Percentiles rank a stretch among this genome's conserved stretches.
These are phyloP conservation scores for Agrotis clavis DNA, from an alignment of 2,888 invertebrate genomes.

Conservation along the genomic window DNA sequence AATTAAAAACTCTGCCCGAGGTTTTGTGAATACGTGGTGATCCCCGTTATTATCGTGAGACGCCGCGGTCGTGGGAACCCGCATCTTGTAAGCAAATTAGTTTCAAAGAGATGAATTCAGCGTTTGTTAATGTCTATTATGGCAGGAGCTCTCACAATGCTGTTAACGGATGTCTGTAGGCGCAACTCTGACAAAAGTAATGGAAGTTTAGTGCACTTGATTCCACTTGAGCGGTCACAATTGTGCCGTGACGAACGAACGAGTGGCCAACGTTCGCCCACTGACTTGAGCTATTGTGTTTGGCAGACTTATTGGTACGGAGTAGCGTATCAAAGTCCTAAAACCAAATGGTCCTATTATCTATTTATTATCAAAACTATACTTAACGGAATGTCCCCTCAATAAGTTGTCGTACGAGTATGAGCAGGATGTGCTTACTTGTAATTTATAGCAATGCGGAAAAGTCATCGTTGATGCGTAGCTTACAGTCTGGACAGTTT, in stretches of 20 bases:
- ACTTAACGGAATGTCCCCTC: not conserved
- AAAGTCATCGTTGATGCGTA: not conserved
- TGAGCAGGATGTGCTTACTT: not conserved
- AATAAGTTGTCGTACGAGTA: not conserved
- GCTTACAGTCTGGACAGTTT: too few relatives aligned
- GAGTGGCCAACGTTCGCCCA: slow-evolving; percentile 72
- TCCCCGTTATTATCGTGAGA: slow-evolving; percentile 25
- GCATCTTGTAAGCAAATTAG: slow-evolving; percentile 26
- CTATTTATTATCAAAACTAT: not conserved
- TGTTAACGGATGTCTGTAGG: slow-evolving; percentile 83
- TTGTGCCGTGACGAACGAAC: slow-evolving; percentile 79
- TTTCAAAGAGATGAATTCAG: slow-evolving; percentile 42
- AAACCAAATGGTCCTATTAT: not conserved
- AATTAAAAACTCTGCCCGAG: too few relatives aligned
- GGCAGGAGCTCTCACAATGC: slow-evolving; percentile 69
- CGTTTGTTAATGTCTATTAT: slow-evolving; percentile 51
- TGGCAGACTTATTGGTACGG: not conserved
- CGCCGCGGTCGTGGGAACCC: slow-evolving; percentile 47
- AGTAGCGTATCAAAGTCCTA: not conserved
- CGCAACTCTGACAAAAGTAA: slow-evolving; percentile 83
- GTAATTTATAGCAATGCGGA: not conserved
- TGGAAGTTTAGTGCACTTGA: slow-evolving; percentile 87
- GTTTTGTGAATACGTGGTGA: not conserved
- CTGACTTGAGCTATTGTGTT: slow-evolving; percentile 66
- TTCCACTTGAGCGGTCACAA: slow-evolving; percentile 86